These are phyloP conservation scores for Neostethus bicornis DNA, from an alignment of 2,797 vertebrate species.

Conservation along the genomic window DNA sequence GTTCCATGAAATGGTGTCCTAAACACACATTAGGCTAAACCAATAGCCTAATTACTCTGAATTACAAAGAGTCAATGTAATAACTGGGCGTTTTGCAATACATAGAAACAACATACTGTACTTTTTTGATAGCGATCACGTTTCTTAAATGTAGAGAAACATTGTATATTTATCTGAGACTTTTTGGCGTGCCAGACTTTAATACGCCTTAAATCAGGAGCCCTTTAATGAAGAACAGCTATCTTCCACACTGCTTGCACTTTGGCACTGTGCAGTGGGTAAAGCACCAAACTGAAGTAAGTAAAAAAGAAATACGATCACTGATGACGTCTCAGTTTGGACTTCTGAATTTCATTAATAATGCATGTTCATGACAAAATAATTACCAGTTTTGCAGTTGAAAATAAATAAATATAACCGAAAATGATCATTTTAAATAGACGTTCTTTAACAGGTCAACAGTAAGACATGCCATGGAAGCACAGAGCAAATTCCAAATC, in stretches of 20 bases:
- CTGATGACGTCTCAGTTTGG: not conserved
- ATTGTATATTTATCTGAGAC: slow-evolving; percentile 21
- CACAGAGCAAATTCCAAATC: not conserved
- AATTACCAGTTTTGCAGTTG: not conserved
- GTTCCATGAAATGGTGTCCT: slow-evolving; percentile 1
- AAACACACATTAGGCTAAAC: not conserved
- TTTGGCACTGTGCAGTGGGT: slow-evolving; percentile 13
- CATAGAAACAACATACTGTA: not conserved
- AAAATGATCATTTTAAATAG: not conserved
- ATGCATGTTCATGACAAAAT: not conserved
- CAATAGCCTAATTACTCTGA: not conserved
- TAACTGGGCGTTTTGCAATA: slow-evolving; percentile 3
- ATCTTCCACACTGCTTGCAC: not conserved
- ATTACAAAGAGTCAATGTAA: slow-evolving; percentile 3
- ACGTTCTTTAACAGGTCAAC: not conserved
- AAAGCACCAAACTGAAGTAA: not conserved
- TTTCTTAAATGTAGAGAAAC: slow-evolving; percentile 7
- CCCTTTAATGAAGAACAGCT: slow-evolving; percentile 10
- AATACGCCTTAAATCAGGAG: slow-evolving; percentile 23
- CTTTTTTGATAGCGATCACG: not conserved
- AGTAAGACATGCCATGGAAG: not conserved
- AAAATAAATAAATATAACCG: not conserved
- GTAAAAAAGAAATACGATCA: not conserved
- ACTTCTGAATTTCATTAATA: not conserved
- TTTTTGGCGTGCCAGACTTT: slow-evolving; percentile 9